Conservation (phyloP, 2,113 vertebrate species). For the Cnemophilus loriae region DNA sequence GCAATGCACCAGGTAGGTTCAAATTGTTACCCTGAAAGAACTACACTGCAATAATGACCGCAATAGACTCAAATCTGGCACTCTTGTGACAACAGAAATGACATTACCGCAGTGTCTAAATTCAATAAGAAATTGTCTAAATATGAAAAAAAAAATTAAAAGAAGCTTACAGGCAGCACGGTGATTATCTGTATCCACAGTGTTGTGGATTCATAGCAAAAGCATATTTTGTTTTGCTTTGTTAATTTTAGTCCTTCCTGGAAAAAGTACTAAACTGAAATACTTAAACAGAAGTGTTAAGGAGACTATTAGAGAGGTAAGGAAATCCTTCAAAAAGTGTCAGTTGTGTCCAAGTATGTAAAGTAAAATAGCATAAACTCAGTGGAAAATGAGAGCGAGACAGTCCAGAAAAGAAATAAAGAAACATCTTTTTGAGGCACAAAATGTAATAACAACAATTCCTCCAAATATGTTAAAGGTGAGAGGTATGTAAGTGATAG, state of each 20-base stretch:
- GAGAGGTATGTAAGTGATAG: not conserved
- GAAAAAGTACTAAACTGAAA: not conserved
- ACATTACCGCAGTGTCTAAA: not conserved
- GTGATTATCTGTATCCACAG: not conserved
- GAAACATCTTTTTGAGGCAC: not conserved
- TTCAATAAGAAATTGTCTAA: not conserved
- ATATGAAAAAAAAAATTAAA: not conserved
- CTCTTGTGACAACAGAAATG: not conserved
- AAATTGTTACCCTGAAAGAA: not conserved
- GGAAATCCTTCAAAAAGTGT: not conserved
- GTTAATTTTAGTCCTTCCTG: not conserved
- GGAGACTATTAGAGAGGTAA: not conserved
- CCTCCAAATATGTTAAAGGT: not conserved
- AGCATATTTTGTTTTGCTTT: not conserved
- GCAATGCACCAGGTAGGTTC: not conserved
- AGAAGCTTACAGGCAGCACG: not conserved
- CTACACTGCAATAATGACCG: not conserved
- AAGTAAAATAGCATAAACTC: not conserved
- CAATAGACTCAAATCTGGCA: not conserved
- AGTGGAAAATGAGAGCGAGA: not conserved
- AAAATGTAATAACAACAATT: not conserved
- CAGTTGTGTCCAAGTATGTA: not conserved
- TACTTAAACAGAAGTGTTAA: not conserved
- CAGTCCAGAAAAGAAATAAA: not conserved
- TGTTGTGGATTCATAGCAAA: not conserved